A percentile compares a stretch with the other conserved stretches of the same genome.
These are phyloP conservation scores for Steinernema hermaphroditum DNA, from an alignment of 2,888 invertebrate genomes.

Conservation along the genomic window DNA sequence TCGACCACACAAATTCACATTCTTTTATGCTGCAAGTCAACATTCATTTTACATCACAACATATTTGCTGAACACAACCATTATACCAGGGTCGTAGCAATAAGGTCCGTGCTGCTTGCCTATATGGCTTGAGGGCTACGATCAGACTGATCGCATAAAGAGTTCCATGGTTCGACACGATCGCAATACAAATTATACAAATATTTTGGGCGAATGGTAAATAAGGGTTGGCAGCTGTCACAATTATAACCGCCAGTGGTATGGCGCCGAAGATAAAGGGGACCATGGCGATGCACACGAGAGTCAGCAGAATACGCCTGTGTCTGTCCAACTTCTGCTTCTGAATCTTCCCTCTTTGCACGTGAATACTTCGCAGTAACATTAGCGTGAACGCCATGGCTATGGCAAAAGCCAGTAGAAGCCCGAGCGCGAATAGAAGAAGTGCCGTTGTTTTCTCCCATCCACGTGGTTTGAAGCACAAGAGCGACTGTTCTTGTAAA, in stretches of 20 bases:
- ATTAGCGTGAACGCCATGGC: not conserved
- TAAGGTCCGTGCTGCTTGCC: too few relatives aligned
- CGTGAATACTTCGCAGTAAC: not conserved
- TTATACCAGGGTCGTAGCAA: too few relatives aligned
- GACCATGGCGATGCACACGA: not conserved
- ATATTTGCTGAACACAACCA: too few relatives aligned
- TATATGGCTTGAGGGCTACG: too few relatives aligned
- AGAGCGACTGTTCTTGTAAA: not conserved
- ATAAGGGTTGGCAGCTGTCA: not conserved
- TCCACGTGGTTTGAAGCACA: not conserved
- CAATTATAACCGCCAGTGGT: not conserved
- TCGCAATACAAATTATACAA: not conserved
- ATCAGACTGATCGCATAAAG: not conserved
- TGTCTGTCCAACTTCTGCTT: not conserved
- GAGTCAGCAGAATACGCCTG: not conserved
- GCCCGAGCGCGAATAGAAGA: not conserved
- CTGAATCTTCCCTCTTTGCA: not conserved
- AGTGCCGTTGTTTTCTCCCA: not conserved
- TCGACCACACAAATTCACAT: too few relatives aligned
- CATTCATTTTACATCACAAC: too few relatives aligned
- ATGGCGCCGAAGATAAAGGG: not conserved
- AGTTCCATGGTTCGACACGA: not conserved
- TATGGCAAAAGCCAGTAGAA: not conserved
- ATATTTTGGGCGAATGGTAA: not conserved
- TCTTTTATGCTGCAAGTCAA: too few relatives aligned